Base-by-base conservation (phyloP, 2,888 invertebrate genomes). In the Notodonta dromedarius region DNA sequence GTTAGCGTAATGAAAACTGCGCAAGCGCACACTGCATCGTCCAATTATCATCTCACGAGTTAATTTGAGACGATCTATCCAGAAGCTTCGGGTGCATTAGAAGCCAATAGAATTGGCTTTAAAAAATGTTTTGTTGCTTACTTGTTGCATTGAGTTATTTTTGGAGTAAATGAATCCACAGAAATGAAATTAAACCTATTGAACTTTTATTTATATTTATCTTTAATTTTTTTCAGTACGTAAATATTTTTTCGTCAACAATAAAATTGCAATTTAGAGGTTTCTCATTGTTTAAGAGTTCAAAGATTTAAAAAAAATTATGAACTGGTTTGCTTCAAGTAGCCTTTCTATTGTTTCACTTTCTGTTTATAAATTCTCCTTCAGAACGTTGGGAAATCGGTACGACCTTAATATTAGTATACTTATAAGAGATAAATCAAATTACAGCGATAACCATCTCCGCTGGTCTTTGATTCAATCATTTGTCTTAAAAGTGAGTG, bases 1-100 rank as follows among this genome's bases (percentile, higher is more conserved):
- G 35, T 53, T 35, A 73, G 56, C 63, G 68, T 73, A 77, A 79
- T 79, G 77, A 78, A 75, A 73, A 78, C 72, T 75, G 71, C 70
- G 65, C 71, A 65, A 72, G 59, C 63, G 70, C 71, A 67, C 65
- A 48, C 51, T 51, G 61, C 63, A 62, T 57, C 56, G 53, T 59
- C 67, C 66, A 76, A 76, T 75, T 65, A 72, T 57, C 50, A 42
- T 53, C 57, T 42, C 35, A 63, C 65, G 57, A 66, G 58, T 57
- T 64, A 65, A 73, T 71, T 67, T 62, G 9, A 61, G 67, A 60
- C 54, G 16, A 54, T 74, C 71, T 71, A 73, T 73, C 16, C 56
- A 46, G 57, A 46, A n/a, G 12, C 52, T 52, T n/a, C 46, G 11
- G 6, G 46, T n/a, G n/a, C 4, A 46, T 46, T 46, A 11, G 13